phyloP scores from a whole-genome alignment of 2,797 vertebrate species.

The Carcharodon carcharias region DNA sequence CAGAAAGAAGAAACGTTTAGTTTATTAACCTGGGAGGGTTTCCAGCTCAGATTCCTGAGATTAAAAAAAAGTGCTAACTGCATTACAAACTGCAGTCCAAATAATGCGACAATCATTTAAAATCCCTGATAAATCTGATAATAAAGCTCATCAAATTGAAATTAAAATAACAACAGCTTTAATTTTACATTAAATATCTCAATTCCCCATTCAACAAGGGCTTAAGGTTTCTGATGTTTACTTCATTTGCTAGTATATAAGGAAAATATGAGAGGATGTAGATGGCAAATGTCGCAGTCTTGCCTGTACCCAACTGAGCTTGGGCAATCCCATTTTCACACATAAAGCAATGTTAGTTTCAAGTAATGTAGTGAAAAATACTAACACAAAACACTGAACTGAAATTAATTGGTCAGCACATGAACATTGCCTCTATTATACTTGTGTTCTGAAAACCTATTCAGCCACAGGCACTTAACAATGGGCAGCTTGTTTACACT shows the following conservation, averaged over 20 bases:
- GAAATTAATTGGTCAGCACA: neutral
- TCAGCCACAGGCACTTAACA: neutral
- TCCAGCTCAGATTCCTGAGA: no score
- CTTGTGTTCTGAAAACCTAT: neutral
- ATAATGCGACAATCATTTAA: no score
- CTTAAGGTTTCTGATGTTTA: neutral
- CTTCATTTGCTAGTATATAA: neutral
- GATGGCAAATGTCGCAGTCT: slow-evolving; percentile 28
- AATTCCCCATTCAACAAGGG: neutral
- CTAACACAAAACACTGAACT: neutral
- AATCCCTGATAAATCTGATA: no score
- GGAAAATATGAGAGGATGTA: slow-evolving; percentile 11
- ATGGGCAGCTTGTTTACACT: neutral
- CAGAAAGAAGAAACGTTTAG: no score
- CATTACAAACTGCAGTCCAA: no score
- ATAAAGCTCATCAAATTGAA: no score
- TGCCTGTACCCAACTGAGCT: slow-evolving; percentile 35
- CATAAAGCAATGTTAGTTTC: neutral
- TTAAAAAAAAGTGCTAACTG: no score
- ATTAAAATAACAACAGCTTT: no score
- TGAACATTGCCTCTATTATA: neutral
- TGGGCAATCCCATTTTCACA: slow-evolving; percentile 19
- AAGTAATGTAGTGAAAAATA: neutral
- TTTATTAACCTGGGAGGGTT: no score
- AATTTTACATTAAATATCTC: neutral